A percentile compares a stretch with the other conserved stretches of the same genome.
Evolutionary conservation across 2,113 vertebrate genomes (phyloP).

Genomic region (Piprites chloris): DNA sequence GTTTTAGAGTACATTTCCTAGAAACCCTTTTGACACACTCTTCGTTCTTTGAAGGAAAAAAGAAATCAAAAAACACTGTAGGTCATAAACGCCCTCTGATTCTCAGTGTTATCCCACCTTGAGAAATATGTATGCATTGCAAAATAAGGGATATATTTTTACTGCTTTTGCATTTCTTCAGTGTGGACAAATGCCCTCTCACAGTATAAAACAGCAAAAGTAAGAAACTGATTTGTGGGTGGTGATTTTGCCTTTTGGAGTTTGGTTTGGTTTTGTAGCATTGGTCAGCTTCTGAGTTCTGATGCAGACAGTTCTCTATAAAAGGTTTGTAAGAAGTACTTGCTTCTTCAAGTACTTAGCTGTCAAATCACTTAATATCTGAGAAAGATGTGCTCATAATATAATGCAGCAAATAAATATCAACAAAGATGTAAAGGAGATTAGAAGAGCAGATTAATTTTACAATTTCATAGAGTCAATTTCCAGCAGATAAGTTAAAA

Average conservation of each 20-base stretch:
- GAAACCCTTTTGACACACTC: rapidly evolving
- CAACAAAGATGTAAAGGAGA: slow-evolving; percentile 49
- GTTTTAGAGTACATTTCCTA: background rate
- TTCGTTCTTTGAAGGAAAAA: background rate
- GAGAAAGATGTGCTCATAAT: background rate
- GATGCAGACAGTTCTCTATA: background rate
- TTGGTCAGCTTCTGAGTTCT: background rate
- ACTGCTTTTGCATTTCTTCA: background rate
- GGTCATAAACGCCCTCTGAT: background rate
- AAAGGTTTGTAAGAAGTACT: background rate
- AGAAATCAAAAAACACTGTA: background rate
- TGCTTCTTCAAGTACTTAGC: background rate
- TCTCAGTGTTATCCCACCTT: background rate
- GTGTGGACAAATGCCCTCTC: background rate
- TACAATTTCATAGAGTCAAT: background rate
- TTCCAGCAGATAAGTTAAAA: slow-evolving; percentile 33
- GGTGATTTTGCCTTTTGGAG: background rate
- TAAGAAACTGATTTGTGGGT: background rate
- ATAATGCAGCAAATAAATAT: slow-evolving; percentile 48
- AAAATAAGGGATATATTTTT: background rate
- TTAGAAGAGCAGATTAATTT: slow-evolving; percentile 3
- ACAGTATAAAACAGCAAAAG: background rate
- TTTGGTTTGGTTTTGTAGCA: background rate
- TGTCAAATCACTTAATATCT: background rate
- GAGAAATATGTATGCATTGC: background rate